Base-by-base conservation (phyloP, 2,113 vertebrate genomes). In the Ctenomys sociabilis region DNA sequence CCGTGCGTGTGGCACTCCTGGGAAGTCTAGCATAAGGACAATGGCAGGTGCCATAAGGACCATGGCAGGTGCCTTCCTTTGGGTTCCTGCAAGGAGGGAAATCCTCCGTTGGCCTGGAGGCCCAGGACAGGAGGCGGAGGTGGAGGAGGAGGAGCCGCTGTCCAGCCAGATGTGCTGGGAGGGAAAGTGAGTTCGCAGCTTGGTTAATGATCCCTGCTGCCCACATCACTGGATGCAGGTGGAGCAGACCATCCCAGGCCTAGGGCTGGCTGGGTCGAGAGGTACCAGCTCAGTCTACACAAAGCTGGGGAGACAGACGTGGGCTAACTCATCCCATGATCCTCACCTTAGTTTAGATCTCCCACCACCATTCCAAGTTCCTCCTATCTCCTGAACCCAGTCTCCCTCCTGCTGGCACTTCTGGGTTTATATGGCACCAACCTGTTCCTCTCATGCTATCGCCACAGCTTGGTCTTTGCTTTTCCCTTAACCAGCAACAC, bases 171-270 rank as follows among this genome's bases (percentile, higher is more conserved):
- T 91, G 91, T 93, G 68, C 80, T 85, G 85, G 95, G 90, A 83
- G 97, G 96, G 92, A 97, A 95, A 97, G 97, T 96, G 98, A 98
- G 98, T 95, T 98, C 98, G 98, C 97, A 96, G 68, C 7, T 92
- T 90, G 95, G 98, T 98, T 98, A 98, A 98, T 98, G 98, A 98
- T 97, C 98, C 98, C 0, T 97, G 97, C 97, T 98, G 97, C 98
- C 98, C 97, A 98, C 95, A 97, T 97, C 96, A 93, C 96, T 96
- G 78, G 97, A 85, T 85, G 80, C 45, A 66, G 96, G 84, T 93
- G 21, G 43, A 75, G 52, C 73, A 94, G 85, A 85, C 93, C 61
- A 21, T 87, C 54, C 43, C 85, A 70, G 57, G n/a, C n/a, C 40
- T 24, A 43, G 85, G 90, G 61, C 54, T 54, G 90, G 43, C 83